A percentile compares a stretch with the other conserved stretches of the same genome.
Evolutionary conservation across 2,888 invertebrate species (phyloP).

Genomic region (Nomada ruficornis): DNA sequence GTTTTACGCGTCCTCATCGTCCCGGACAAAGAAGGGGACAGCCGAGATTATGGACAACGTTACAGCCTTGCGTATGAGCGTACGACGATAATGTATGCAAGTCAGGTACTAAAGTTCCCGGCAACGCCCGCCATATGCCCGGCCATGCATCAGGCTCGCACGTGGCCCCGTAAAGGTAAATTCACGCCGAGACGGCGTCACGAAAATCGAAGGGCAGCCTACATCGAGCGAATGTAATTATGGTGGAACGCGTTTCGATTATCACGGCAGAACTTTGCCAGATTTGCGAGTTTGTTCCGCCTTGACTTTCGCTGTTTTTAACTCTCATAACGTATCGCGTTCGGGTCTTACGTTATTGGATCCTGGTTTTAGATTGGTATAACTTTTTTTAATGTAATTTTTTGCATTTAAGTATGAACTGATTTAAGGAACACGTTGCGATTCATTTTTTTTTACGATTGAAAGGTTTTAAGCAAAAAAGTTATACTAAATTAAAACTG

Average conservation of each 20-base stretch:
- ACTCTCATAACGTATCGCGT: neutral
- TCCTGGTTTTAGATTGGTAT: no score
- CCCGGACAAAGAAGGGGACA: constrained; percentile 24
- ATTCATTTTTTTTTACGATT: no score
- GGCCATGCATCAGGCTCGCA: constrained; percentile 63
- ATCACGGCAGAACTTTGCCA: constrained; percentile 2
- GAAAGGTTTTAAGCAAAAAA: no score
- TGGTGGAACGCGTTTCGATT: constrained; percentile 26
- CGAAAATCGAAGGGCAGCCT: constrained; percentile 44
- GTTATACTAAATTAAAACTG: no score
- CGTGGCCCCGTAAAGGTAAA: constrained; percentile 59
- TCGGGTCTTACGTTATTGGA: no score
- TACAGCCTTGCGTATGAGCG: constrained; percentile 55
- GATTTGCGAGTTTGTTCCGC: neutral
- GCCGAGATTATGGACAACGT: constrained; percentile 72
- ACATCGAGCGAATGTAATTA: constrained; percentile 37
- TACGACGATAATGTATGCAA: constrained; percentile 75
- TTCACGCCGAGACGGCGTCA: constrained; percentile 35
- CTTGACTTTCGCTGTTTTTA: neutral
- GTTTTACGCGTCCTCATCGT: constrained; percentile 42
- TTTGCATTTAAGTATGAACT: no score
- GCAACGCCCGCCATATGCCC: constrained; percentile 65
- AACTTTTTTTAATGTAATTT: no score
- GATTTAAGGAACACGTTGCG: no score
- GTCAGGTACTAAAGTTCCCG: constrained; percentile 74